Evolutionary conservation across 2,888 invertebrate species (phyloP), one percentile per base, ranked within the genome.

Genomic region (Lithophane socia): DNA sequence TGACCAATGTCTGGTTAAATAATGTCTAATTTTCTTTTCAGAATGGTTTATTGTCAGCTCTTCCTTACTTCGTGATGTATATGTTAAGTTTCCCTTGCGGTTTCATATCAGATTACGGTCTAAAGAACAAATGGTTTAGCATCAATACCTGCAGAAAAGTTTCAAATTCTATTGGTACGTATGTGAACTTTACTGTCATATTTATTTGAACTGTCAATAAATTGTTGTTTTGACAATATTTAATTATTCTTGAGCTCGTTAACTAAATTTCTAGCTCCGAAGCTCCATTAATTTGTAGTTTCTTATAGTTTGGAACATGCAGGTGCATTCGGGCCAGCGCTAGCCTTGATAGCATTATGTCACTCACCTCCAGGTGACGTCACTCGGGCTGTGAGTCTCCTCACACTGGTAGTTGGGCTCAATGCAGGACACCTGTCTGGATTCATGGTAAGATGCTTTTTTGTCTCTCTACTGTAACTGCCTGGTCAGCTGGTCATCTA

Each of bases 21-120:
- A 29, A 29, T 61, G 29, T 72, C 1, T 18, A 1, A 37, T 68
- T 61, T n/a, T 56, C 0, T 12, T 70, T 70, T 24, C 92, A 97
- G 97, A 98, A 98, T 89, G 98, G 98, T 0, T 87, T 97, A 12
- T 94, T 98, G 71, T 98, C 98, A 13, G 97, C 98, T 0, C 91
- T 98, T n/a, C 98, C 98, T 0, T 98, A 98, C 90, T 92, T 98
- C 42, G 97, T 97, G 0, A 98, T 98, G 94, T 98, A 98, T 96
- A 68, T 98, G 13, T 91, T 98, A 75, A 86, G 95, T 61, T 95
- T 95, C 70, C 95, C 95, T 0, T 86, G 93, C 21, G 95, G 95
- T 3, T 93, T 92, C 84, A 21, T 92, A 0, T 97, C 98, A 0
- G 98, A 98, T 90, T 95, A 94, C 69, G 90, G 97, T 0, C 94